These are phyloP conservation scores for Lasaia peninsularis DNA, from an alignment of 1,140 invertebrate species.

Conservation along the genomic window DNA sequence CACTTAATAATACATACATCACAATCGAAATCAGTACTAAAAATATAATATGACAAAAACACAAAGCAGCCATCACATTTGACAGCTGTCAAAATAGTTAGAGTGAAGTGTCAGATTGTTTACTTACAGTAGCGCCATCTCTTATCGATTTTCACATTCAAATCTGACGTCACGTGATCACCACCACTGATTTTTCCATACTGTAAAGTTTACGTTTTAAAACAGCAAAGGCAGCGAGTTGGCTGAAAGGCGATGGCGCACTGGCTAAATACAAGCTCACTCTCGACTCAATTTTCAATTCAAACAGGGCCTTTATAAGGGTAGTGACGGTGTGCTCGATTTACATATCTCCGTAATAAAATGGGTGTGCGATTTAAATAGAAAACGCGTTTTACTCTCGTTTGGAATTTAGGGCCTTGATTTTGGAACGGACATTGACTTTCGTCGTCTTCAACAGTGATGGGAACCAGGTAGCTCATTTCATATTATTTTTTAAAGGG, in stretches of 20 bases:
- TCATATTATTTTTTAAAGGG: too few species aligned
- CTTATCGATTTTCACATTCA: neutral
- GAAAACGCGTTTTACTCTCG: constrained; percentile 31
- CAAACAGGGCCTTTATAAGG: constrained; percentile 75
- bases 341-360: constrained; percentile 76
- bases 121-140: constrained; percentile 13
- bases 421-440: neutral
- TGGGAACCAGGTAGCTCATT: too few species aligned
- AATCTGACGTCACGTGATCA: constrained; percentile 18
- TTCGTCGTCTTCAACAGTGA: neutral
- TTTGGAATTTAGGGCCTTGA: constrained; percentile 7
- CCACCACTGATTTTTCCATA: constrained; percentile 6
- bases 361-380: constrained; percentile 67
- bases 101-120: constrained; percentile 12
- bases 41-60: too few species aligned
- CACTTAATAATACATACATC: too few species aligned
- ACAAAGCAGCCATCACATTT: neutral
- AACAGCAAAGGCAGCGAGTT: constrained; percentile 51
- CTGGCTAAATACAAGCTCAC: constrained; percentile 58
- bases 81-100: constrained; percentile 6
- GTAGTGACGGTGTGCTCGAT: constrained; percentile 74
- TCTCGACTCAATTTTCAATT: constrained; percentile 73
- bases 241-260: constrained; percentile 69
- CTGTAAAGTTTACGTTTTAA: constrained; percentile 3
- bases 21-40: too few species aligned